Base-by-base conservation (phyloP, 2,888 invertebrate species). In the Lycophotia porphyrea region DNA sequence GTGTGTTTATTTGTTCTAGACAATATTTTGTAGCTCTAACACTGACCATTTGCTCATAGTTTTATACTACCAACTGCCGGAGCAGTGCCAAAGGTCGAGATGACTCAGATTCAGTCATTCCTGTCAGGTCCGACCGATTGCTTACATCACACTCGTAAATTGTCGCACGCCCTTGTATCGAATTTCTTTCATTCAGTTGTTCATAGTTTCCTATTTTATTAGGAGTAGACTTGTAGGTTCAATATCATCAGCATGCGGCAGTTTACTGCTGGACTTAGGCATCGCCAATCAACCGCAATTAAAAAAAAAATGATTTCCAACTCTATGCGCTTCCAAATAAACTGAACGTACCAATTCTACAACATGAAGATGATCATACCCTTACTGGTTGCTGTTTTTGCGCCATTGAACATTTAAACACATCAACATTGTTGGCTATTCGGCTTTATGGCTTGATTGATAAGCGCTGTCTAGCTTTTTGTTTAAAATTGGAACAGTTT, bases 71-170 rank as follows among this genome's bases (percentile, higher is more conserved):
- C 36, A 0, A 55, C 44, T 27, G 44, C 36, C 60, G 36, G 39
- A 64, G 61, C 49, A 24, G 18, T 75, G 74, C 80, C 75, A 80
- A 70, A 80, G 55, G 74, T 80, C 31, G 36, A 34, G 31, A 69
- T 75, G 55, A 58, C 60, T 80, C 44, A 80, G 24, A 49, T 71
- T 42, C 75, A 34, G 49, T 13, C 0, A 13, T 47, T 47, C 44
- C 58, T 36, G 18, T n/a, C 44, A 60, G 31, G 13, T 39, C 44
- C 18, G 36, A 36, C 18, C 27, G n/a, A 71, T 49, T 49, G 47
- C 15, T 52, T 61, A 60, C 74, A 47, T 74, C 24, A 73, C 44
- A 73, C 24, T 5, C 58, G 3, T 44, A 11, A 27, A 5, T 47
- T 2, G 36, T 5, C 15, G 11, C 27, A 47, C 27, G 36, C 27